Base-by-base conservation (phyloP, 2,113 vertebrate species). In the Mustela lutreola region DNA sequence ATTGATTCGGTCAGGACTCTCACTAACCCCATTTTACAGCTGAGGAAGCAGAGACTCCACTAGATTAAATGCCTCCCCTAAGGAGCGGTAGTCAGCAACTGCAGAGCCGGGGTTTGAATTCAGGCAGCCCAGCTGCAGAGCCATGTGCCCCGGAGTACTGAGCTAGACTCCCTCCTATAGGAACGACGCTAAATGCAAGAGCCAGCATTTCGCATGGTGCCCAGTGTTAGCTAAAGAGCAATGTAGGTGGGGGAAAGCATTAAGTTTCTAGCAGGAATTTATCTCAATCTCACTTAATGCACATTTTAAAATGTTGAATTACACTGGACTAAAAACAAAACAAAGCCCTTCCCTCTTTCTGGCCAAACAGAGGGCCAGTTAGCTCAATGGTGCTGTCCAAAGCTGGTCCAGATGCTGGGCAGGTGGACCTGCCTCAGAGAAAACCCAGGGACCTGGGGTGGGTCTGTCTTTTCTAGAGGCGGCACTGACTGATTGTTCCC, bases 101-200 rank as follows among this genome's bases (percentile, higher is more conserved):
- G 3, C 53, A 48, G 33, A 45, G 39, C 56, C n/a, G 22, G 85
- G 28, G 62, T 71, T n/a, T 16, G 70, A 33, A 48, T 33, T 80
- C 31, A 60, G 70, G n/a, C 65, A 39, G 63, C 42, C 39, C 28
- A 3, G 60, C 50, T 2, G 12, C 11, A 50, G 78, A 12, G n/a
- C 36, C 39, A 7, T 0, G 42, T 7, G 42, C 16, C 58, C 39
- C 14, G 1, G 1, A 39, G 26, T 45, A 18, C 33, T 7, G 14
- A 33, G 19, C 82, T 16, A 5, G 70, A 42, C 7, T 0, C 14
- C 67, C 26, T 78, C 11, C 11, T 7, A 2, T 0, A 0, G 1
- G 26, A 9, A 36, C 1, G 1, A 7, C 14, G 65, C 28, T 42
- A 60, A 78, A 53, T 2, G 3, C 0, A 75, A 79, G 24, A 14